phyloP scores from a whole-genome alignment of 2,113 vertebrate species.

The Orthochromis indermauri region DNA sequence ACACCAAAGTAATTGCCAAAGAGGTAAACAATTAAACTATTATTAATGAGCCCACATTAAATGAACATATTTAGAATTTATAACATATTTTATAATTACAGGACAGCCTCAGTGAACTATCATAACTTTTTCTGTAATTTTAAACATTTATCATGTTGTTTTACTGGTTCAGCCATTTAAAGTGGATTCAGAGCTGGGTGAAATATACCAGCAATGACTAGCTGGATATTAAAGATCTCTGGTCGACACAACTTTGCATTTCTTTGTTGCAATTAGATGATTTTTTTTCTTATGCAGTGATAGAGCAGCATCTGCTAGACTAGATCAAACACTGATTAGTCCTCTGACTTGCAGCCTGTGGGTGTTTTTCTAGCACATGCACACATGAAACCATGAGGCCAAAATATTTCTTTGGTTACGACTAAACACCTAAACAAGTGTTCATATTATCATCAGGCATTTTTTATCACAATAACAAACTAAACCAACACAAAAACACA shows the following conservation, averaged over 20 bases:
- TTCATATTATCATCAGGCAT: fast-evolving
- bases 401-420: background rate
- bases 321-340: fast-evolving
- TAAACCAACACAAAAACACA: background rate
- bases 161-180: background rate
- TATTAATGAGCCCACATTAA: background rate
- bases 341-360: background rate
- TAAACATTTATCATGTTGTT: background rate
- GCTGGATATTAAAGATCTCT: background rate
- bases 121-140: background rate
- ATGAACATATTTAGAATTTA: background rate
- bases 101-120: background rate
- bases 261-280: background rate
- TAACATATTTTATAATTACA: background rate
- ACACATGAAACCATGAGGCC: fast-evolving
- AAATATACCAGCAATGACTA: background rate
- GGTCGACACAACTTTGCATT: background rate
- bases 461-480: background rate
- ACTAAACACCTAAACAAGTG: background rate
- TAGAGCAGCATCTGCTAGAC: background rate
- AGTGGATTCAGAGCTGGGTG: background rate
- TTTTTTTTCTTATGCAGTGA: background rate
- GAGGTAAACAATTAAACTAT: background rate
- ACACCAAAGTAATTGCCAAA: fast-evolving
- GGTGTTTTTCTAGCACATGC: background rate